These are phyloP conservation scores for Gulo gulo DNA, from an alignment of 2,113 vertebrate genomes.

Conservation along the genomic window DNA sequence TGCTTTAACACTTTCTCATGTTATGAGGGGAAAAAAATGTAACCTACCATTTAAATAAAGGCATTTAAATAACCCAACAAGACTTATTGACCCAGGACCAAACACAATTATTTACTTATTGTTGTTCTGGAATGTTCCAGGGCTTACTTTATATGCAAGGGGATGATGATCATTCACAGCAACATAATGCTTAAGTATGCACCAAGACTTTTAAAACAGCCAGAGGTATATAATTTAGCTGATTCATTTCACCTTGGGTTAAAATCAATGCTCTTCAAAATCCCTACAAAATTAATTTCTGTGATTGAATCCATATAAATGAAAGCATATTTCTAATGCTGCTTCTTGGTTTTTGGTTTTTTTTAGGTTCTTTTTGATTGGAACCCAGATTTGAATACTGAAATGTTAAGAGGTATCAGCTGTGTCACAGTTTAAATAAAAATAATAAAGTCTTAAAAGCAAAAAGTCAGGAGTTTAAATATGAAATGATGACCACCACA, in stretches of 20 bases:
- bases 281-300: slow-evolving; percentile 42
- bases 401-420: neutral
- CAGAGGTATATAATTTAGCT: neutral
- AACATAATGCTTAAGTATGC: neutral
- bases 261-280: neutral
- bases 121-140: slow-evolving; percentile 6
- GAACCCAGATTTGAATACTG: neutral
- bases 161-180: neutral
- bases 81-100: neutral
- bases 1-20: neutral
- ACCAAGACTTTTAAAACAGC: neutral
- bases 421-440: slow-evolving; percentile 29
- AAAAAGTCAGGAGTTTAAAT: neutral
- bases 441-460: neutral
- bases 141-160: neutral
- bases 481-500: neutral
- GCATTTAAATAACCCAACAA: neutral
- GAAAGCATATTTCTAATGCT: slow-evolving; percentile 16
- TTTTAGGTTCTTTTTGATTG: slow-evolving; percentile 10
- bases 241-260: slow-evolving; percentile 8
- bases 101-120: neutral
- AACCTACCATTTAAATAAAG: slow-evolving; percentile 27
- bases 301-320: slow-evolving; percentile 30
- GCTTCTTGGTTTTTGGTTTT: neutral
- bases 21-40: neutral